phyloP scores from a whole-genome alignment of 2,113 vertebrate species.

The Mesembrinibis cayennensis region DNA sequence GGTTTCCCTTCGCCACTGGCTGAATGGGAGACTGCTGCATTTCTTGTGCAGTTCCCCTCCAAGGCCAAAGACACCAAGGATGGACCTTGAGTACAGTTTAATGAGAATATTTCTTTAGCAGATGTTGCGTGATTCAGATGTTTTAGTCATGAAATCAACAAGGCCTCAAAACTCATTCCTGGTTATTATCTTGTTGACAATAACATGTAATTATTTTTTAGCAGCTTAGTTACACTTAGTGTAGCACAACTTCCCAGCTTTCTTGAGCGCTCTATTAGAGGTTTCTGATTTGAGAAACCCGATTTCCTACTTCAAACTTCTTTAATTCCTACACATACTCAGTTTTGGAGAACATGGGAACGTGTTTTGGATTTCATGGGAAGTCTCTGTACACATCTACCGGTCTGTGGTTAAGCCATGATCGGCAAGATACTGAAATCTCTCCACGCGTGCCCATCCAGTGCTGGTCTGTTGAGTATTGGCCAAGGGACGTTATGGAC shows the following conservation, averaged over 20 bases:
- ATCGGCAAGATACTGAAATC: rapidly evolving
- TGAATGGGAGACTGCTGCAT: neutral
- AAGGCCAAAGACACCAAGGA: neutral
- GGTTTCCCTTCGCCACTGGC: neutral
- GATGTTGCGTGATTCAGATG: neutral
- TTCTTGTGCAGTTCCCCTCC: neutral
- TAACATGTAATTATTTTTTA: neutral
- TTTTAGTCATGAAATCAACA: neutral
- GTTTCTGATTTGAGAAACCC: neutral
- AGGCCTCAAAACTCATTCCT: neutral
- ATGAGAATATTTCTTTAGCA: neutral
- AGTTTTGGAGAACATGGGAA: neutral
- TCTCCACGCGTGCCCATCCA: neutral
- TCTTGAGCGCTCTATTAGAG: neutral
- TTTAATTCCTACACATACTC: neutral
- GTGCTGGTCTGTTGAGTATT: neutral
- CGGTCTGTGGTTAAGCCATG: neutral
- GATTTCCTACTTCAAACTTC: neutral
- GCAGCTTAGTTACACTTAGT: neutral
- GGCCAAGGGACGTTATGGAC: neutral
- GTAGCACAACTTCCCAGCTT: neutral
- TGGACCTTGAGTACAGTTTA: neutral
- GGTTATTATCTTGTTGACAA: neutral
- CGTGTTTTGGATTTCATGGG: neutral
- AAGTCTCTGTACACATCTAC: neutral